Evolutionary conservation across 2,888 invertebrate species (phyloP), one percentile per base, ranked within the genome.

Genomic region (Vanessa cardui): DNA sequence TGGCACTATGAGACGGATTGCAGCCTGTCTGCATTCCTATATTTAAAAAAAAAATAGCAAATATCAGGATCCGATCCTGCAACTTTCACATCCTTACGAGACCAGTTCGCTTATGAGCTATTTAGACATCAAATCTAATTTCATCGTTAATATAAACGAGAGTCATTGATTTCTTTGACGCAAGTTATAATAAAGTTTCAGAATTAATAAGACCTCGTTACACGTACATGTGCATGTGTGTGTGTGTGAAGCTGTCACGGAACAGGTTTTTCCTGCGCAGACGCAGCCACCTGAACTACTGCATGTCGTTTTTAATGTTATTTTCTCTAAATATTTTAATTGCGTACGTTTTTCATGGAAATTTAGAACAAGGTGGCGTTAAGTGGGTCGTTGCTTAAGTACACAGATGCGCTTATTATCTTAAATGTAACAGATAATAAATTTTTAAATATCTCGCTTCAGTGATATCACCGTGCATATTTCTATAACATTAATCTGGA

Each of bases 351-450:
- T 73, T 74, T 79, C 74, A 73, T 71, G 71, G 72, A 79, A 80
- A 88, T 83, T 84, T 82, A 80, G 83, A 74, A 80, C 87, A 85
- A 88, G 87, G 87, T 77, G 81, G 77, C 67, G 12, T 21, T 73
- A 86, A 79, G 74, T 85, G 76, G 87, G 87, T 79, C 82, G 78
- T 76, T 75, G 76, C 61, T 68, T 39, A 60, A 26, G 61, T 71
- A 62, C 31, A 66, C 64, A 64, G 21, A 46, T 61, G 61, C 21
- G 50, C 26, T 45, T 61, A 16, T 61, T 64, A 64, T 61, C 64
- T 52, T 20, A 20, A 49, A 33, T 45, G 59, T 64, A 56, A 60
- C 49, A 54, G 60, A 68, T 66, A 52, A 64, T 61, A 54, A n/a
- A 64, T 39, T 39, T 26, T 39, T 56, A 31, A 54, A 54, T 54